Base-by-base conservation (phyloP, 1,140 invertebrate species). In the Ylistrum balloti region DNA sequence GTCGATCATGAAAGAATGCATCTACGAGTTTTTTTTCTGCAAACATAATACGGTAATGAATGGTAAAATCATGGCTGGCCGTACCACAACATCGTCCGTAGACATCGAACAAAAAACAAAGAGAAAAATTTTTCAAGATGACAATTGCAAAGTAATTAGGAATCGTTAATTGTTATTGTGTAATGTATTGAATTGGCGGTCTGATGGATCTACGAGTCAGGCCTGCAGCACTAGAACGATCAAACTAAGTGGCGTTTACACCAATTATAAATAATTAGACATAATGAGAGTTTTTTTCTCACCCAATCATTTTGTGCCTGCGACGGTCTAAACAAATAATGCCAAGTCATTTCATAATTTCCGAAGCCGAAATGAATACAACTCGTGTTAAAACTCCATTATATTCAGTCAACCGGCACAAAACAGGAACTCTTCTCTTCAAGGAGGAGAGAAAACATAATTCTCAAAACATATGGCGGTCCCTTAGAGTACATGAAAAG, bases 301-400 rank as follows among this genome's bases (percentile, higher is more conserved):
- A 17, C 56, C n/a, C 15, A 74, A 74, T 74, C 5, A 74, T n/a
- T n/a, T 0, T 17, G 56, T 74, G 56, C 7, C 56, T 74, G 9
- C 28, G 56, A 74, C 56, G 56, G 28, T 74, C 56, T 74, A 74
- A 74, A 74, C 56, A 74, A 74, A 74, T 74, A 74, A 74, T 74
- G 56, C 22, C 15, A 74, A 74, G 28, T 74, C n/a, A 74, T 28
- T 74, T 74, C 56, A 74, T 74, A 74, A 28, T 74, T 22, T 7
- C 5, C 22, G 5, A 5, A 28, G n/a, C 1, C 9, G 56, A 28
- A 74, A 74, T 74, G 56, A 74, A 74, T 28, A 74, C 5, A 74
- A 1, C 56, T 74, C 56, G 56, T 74, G 56, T 74, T 74, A 74
- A 17, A 74, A n/a, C 9, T 11, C 13, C 56, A 74, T 74, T 74